phyloP scores from a whole-genome alignment of 2,888 invertebrate genomes.

The Creontiades dilutus region DNA sequence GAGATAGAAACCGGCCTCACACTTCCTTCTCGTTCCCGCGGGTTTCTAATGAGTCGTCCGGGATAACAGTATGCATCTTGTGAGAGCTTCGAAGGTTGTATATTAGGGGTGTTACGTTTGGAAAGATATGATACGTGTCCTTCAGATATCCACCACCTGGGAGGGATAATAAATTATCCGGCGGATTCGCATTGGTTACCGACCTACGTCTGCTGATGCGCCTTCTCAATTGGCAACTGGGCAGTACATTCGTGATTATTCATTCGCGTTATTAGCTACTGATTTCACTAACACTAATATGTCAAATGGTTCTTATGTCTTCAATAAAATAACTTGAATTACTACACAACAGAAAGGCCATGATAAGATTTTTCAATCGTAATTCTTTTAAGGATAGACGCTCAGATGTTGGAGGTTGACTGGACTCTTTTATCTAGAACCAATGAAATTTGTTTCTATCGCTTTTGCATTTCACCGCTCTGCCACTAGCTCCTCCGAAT shows the following conservation, averaged over 20 bases:
- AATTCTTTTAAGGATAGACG: too few relatives aligned
- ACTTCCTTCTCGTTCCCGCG: not conserved
- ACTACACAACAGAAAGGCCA: too few relatives aligned
- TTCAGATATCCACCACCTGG: slow-evolving; percentile 55
- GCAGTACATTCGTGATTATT: not conserved
- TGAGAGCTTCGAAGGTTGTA: slow-evolving; percentile 53
- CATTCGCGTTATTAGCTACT: too few relatives aligned
- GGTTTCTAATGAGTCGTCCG: slow-evolving; percentile 21
- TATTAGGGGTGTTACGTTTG: slow-evolving; percentile 46
- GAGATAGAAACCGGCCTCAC: slow-evolving; percentile 28
- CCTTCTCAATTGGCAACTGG: not conserved
- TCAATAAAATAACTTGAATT: too few relatives aligned
- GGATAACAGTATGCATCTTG: slow-evolving; percentile 66
- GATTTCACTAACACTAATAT: too few relatives aligned
- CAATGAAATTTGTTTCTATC: too few relatives aligned
- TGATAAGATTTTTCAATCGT: too few relatives aligned
- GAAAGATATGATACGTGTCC: slow-evolving; percentile 62
- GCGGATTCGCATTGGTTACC: slow-evolving; percentile 46
- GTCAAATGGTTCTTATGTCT: too few relatives aligned
- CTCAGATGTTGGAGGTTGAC: too few relatives aligned
- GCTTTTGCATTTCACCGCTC: too few relatives aligned
- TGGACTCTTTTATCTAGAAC: too few relatives aligned
- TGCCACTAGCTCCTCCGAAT: too few relatives aligned
- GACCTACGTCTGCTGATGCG: slow-evolving; percentile 18
- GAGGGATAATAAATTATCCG: slow-evolving; percentile 14